Base-by-base conservation (phyloP, 2,888 invertebrate species). In the Athalia rosae region DNA sequence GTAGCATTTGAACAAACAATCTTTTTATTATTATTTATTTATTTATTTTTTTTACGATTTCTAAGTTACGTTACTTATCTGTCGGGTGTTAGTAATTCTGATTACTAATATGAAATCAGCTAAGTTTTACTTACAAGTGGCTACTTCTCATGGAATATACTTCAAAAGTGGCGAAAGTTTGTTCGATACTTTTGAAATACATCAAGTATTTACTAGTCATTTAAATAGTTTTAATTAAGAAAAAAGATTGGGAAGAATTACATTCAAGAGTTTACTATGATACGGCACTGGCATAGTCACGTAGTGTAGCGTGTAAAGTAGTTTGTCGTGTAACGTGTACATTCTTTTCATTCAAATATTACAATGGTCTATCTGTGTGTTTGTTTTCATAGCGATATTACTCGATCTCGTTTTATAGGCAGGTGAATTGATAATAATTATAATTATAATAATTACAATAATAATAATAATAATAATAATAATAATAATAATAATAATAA, bases 371-470 rank as follows among this genome's bases (percentile, higher is more conserved):
- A 45, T 48, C 69, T 78, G 61, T 50, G 56, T 78, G 69, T 76
- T 77, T 76, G 15, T 61, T 69, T 50, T 76, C 79, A 73, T 84
- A 83, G 81, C 81, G 83, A 82, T 84, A 82, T 83, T 85, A 84
- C 85, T 85, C 83, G 85, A 87, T 88, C 85, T 87, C 88, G 87
- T 85, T 87, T 88, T 86, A 87, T 85, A 86, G 87, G 87, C 87
- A 88, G 86, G 86, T 87, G 88, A 88, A 87, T 85, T 85, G 84
- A 84, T 80, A 83, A 82, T 84, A 83, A 81, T 80, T 71, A 80
- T 79, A 53, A 73, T 80, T 43, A 77, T 80, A 81, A 83, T 85
- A 83, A 85, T 83, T 82, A 80, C 79, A 76, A 81, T 78, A 77
- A 77, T 77, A 71, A 69, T 79, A 78, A 77, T 78, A 73, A 76